phyloP scores from a whole-genome alignment of 2,888 invertebrate species.

The Argynnis bischoffii region DNA sequence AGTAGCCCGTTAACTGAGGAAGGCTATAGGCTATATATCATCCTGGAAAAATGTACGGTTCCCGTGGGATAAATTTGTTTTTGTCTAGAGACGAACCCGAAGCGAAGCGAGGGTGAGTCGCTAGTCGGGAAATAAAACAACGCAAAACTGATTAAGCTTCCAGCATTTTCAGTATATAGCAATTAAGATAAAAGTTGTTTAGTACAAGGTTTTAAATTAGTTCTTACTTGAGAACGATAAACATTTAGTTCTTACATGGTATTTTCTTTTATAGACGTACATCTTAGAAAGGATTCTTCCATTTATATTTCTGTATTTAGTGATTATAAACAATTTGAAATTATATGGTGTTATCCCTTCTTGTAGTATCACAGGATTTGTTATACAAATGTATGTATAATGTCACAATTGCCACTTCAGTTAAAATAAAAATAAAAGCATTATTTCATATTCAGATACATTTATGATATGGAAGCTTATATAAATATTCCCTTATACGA shows the following conservation, averaged over 20 bases:
- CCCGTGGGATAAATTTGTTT: no score
- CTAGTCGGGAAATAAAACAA: not conserved
- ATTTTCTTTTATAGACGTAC: slow-evolving; percentile 2
- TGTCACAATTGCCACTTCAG: not conserved
- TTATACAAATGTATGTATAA: no score
- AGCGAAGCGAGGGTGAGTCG: no score
- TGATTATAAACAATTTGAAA: no score
- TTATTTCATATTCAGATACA: not conserved
- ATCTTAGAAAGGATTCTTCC: not conserved
- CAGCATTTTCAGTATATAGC: not conserved
- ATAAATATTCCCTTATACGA: slow-evolving; percentile 21
- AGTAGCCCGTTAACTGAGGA: no score
- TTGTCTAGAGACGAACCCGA: no score
- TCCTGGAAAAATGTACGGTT: no score
- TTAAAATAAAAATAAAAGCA: not conserved
- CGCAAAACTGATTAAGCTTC: not conserved
- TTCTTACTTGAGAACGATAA: not conserved
- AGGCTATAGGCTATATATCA: no score
- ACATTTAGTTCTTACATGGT: not conserved
- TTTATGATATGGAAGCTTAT: slow-evolving; percentile 8
- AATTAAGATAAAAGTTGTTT: slow-evolving; percentile 3
- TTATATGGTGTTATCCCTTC: no score
- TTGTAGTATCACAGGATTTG: no score
- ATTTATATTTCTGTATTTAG: no score
- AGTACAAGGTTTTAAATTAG: not conserved